These are phyloP conservation scores for Echinarachnius parma DNA, from an alignment of 53 echinoderm and acorn worm genomes.

Conservation along the genomic window DNA sequence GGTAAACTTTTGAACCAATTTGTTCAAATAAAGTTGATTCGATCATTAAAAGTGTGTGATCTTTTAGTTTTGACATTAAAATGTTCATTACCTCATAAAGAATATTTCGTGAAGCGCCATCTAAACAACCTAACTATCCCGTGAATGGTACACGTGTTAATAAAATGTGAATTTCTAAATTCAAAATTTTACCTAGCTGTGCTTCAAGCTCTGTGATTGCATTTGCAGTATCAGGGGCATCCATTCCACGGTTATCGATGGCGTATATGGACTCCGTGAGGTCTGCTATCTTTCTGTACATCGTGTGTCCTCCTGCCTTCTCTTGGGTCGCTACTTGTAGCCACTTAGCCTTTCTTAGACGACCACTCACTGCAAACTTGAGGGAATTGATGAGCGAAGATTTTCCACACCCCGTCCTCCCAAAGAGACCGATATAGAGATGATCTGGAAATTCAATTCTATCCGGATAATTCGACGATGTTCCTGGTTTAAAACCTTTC, in stretches of 20 bases:
- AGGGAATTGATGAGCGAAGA: conserved; percentile 33
- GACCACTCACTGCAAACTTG: conserved; percentile 13
- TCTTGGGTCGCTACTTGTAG: conserved; percentile 18
- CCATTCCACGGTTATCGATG: conserved; percentile 35
- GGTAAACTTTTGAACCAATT: no score
- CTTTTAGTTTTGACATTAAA: no score
- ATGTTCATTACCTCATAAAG: no score
- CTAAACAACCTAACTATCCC: no score
- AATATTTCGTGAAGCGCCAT: no score
- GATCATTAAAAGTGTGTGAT: no score
- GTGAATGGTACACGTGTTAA: no score
- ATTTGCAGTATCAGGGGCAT: not conserved
- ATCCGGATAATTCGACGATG: no score
- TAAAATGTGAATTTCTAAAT: no score
- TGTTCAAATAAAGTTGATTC: no score
- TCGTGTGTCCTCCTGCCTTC: conserved; percentile 33
- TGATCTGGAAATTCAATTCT: no score
- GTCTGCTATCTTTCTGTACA: conserved; percentile 18
- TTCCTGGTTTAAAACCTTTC: no score
- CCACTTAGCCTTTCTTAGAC: conserved; percentile 4
- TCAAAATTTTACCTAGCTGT: conserved; percentile 31
- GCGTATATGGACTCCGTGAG: conserved; percentile 9
- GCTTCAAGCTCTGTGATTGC: not conserved
- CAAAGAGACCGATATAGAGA: conserved; percentile 38
- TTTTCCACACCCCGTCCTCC: conserved; percentile 28